Evolutionary conservation across 2,888 invertebrate species (phyloP).

Genomic region (Drosophila mulleri): DNA sequence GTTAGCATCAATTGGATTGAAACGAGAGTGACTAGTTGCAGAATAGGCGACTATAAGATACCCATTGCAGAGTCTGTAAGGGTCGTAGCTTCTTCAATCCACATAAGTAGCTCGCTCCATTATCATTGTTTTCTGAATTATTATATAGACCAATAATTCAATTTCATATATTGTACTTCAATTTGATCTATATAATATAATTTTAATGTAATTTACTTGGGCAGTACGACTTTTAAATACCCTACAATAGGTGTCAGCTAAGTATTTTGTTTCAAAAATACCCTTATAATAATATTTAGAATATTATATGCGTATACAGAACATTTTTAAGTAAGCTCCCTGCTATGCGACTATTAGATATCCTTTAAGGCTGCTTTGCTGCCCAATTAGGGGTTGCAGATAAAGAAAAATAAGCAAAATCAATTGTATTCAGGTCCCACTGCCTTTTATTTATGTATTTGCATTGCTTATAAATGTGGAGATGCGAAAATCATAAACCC

Average conservation of each 20-base stretch:
- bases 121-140: neutral
- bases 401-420: neutral
- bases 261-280: neutral
- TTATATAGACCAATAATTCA: no score
- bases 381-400: slow-evolving; percentile 13
- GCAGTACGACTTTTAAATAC: neutral
- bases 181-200: neutral
- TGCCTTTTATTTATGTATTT: slow-evolving; percentile 14
- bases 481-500: slow-evolving; percentile 16
- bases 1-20: slow-evolving; percentile 44
- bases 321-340: neutral
- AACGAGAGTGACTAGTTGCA: neutral
- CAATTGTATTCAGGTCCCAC: neutral
- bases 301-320: neutral
- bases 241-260: neutral
- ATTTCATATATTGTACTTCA: no score
- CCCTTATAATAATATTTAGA: neutral
- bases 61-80: neutral
- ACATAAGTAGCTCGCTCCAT: neutral
- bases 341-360: slow-evolving; percentile 1
- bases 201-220: neutral
- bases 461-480: neutral
- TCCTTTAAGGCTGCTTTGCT: slow-evolving; percentile 1
- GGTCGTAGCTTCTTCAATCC: neutral
- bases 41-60: neutral